Percentiles rank a stretch among this genome's conserved stretches.
Conservation (phyloP, 1,140 invertebrate species). For the Temnothorax nylanderi region DNA sequence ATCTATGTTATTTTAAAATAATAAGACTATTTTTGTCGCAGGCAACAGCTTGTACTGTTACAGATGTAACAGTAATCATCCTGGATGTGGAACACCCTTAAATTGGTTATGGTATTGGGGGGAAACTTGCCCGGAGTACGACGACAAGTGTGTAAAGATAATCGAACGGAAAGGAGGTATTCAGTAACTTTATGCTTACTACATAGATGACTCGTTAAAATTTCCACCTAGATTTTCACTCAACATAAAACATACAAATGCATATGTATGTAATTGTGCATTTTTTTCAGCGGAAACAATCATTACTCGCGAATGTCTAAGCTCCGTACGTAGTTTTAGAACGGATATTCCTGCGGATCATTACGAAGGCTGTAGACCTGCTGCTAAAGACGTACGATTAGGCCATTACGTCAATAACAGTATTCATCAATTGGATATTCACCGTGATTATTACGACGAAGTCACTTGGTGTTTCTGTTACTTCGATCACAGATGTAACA, state of each 20-base stretch:
- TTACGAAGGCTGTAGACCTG: slow-evolving; percentile 95
- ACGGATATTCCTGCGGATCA: slow-evolving; percentile 96
- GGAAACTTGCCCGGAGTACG: slow-evolving; percentile 91
- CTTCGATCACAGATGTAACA: slow-evolving; percentile 95
- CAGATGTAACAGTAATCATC: slow-evolving; percentile 94
- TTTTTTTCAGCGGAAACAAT: slow-evolving; percentile 89
- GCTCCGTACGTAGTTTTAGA: slow-evolving; percentile 90
- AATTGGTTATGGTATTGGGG: slow-evolving; percentile 94
- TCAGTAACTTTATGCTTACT: slow-evolving; percentile 62
- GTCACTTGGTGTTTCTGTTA: slow-evolving; percentile 96
- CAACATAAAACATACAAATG: not conserved
- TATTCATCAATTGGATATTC: slow-evolving; percentile 94
- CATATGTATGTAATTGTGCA: not conserved
- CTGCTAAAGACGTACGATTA: slow-evolving; percentile 91
- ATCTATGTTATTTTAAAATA: not conserved
- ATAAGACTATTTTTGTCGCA: slow-evolving; percentile 39
- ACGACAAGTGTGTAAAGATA: slow-evolving; percentile 96
- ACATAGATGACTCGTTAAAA: slow-evolving; percentile 6
- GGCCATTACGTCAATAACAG: slow-evolving; percentile 95
- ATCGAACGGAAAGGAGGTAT: slow-evolving; percentile 94
- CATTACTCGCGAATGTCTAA: slow-evolving; percentile 95
- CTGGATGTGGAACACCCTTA: slow-evolving; percentile 93
- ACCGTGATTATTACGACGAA: slow-evolving; percentile 93
- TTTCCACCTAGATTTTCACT: not conserved
- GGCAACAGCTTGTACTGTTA: slow-evolving; percentile 91